Evolutionary conservation across 2,888 invertebrate species (phyloP), one percentile per base, ranked within the genome.

Genomic region (Erannis defoliaria): DNA sequence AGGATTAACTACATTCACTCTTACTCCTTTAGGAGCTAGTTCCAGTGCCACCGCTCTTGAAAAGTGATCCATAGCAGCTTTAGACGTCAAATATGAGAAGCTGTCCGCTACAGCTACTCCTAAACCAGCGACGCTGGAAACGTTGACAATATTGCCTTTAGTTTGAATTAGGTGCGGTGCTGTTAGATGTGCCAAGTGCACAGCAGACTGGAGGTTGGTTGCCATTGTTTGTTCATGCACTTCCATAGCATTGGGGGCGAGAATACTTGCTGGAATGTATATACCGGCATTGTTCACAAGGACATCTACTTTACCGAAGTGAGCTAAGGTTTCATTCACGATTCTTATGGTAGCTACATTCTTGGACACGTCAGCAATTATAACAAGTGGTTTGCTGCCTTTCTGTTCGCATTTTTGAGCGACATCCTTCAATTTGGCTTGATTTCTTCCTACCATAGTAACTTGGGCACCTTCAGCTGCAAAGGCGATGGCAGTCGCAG

Each of bases 141-240:
- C 96, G 84, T 98, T 98, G 0, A 98, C 96, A 68, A 98, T 95
- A 65, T 94, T 96, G 10, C 97, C 78, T 62, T 73, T 74, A 0
- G 75, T 71, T 43, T 69, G 58, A 3, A 73, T 58, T 0, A 79
- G 63, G 48, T 73, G 57, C 1, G 75, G 74, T 0, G 60, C 68
- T 0, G 74, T 73, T 2, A 73, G 54, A 31, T 70, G 46, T 6
- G 72, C 67, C 5, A 72, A 33, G 2, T 58, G 37, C 8, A 70
- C 72, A 1, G 50, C 60, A 1, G 68, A 54, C 1, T 66, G 61
- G 2, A 72, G 55, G 37, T 72, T 72, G 9, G 63, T 68, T 0
- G 59, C 38, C 49, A 68, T 70, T 16, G 59, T 19, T 51, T 40
- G 5, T 23, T 68, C 67, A 40, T 66, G 66, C 4, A 55, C 19